Conservation (phyloP, 2,888 invertebrate species). For the Drosophila fungiperda region DNA sequence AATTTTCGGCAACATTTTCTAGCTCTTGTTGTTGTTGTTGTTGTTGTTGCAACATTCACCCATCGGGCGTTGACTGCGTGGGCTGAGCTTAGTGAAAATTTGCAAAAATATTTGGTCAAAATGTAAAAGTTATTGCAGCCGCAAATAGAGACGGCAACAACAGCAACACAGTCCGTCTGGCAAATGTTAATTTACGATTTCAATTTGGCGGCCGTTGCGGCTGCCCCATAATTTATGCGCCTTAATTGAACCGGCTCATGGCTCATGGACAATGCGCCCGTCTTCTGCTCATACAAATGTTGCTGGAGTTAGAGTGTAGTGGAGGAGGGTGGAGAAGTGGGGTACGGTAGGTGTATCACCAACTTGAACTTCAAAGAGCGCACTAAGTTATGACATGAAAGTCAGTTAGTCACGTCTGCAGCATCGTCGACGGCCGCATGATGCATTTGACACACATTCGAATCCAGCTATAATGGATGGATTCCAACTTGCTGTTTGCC, state of each 20-base stretch:
- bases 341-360: slow-evolving; percentile 16
- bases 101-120: slow-evolving; percentile 81
- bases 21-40: slow-evolving; percentile 18
- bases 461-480: slow-evolving; percentile 49
- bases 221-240: slow-evolving; percentile 79
- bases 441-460: slow-evolving; percentile 80
- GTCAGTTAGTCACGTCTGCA: slow-evolving; percentile 80
- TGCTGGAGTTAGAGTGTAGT: not conserved
- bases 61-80: slow-evolving; percentile 74
- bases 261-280: slow-evolving; percentile 41
- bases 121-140: slow-evolving; percentile 77
- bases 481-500: slow-evolving; percentile 27
- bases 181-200: slow-evolving; percentile 82
- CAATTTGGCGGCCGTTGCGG: slow-evolving; percentile 74
- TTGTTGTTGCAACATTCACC: slow-evolving; percentile 58
- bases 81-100: slow-evolving; percentile 79
- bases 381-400: slow-evolving; percentile 79
- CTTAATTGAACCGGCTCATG: slow-evolving; percentile 74
- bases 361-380: slow-evolving; percentile 79
- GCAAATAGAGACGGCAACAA: slow-evolving; percentile 10
- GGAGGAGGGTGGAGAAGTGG: not conserved
- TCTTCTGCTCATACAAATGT: slow-evolving; percentile 5
- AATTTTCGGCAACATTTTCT: slow-evolving; percentile 53
- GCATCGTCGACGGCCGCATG: slow-evolving; percentile 63
- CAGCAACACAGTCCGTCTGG: slow-evolving; percentile 49